These are phyloP conservation scores for Ctenopoma multispine DNA, from an alignment of 2,797 vertebrate species.

Conservation along the genomic window DNA sequence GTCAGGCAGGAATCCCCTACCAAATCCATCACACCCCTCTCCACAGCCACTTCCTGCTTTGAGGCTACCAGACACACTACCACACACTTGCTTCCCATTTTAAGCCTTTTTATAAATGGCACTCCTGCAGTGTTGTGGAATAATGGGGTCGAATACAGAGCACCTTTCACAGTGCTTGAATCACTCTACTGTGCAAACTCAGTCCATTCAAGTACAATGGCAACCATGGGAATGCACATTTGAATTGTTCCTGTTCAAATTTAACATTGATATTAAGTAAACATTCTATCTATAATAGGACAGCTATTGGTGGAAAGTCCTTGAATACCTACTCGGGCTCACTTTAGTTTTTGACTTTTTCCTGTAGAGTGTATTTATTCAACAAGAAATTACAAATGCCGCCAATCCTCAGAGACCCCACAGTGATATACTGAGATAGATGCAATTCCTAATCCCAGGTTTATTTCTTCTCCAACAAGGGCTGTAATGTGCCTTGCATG, in stretches of 20 bases:
- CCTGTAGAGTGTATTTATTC: constrained; percentile 41
- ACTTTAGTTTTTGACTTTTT: constrained; percentile 37
- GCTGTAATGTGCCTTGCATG: constrained; percentile 69
- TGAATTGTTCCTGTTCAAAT: constrained; percentile 65
- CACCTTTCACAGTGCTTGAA: constrained; percentile 78
- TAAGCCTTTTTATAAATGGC: constrained; percentile 80
- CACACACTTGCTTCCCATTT: constrained; percentile 78
- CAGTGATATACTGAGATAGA: constrained; percentile 63
- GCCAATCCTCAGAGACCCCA: constrained; percentile 56
- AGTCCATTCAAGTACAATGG: constrained; percentile 69
- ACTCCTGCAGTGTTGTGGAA: constrained; percentile 77
- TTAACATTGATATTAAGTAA: constrained; percentile 55
- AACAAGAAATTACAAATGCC: constrained; percentile 56
- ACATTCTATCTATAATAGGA: constrained; percentile 47
- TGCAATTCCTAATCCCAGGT: constrained; percentile 71
- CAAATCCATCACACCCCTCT: constrained; percentile 79
- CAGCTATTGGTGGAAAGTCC: constrained; percentile 28
- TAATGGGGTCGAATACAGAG: constrained; percentile 75
- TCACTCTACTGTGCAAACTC: constrained; percentile 76
- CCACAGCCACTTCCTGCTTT: constrained; percentile 78
- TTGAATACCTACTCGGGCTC: constrained; percentile 23
- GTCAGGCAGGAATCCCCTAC: constrained; percentile 85
- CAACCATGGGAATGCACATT: constrained; percentile 61
- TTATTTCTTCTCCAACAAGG: constrained; percentile 71
- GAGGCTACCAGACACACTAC: constrained; percentile 67